Base-by-base conservation (phyloP, 2,888 invertebrate genomes). In the Acleris laterana region DNA sequence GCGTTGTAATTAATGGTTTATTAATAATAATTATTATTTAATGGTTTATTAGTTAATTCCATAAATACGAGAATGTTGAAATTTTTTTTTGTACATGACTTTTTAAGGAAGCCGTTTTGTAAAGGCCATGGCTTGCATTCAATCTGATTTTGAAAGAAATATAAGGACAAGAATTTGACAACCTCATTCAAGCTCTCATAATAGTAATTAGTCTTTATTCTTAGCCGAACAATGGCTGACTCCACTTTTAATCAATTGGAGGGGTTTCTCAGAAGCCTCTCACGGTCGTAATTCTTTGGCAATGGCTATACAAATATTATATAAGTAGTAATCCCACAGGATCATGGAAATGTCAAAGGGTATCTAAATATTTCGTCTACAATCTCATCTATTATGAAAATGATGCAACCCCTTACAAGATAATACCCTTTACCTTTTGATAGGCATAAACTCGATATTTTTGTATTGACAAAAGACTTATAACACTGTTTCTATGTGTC, bases 291-390 rank as follows among this genome's bases (percentile, higher is more conserved):
- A 19, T 16, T 55, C 50, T 50, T 49, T 22, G 19, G 20, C 17
- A 20, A 13, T 22, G 5, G 48, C 16, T 59, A 38, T 19, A 55
- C 19, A 60, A 28, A 28, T 49, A 16, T 55, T 38, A 42, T 49
- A 25, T n/a, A n/a, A n/a, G n/a, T n/a, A 64, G 38, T 64, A 59
- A 64, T 59, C 59, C 32, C 42, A 42, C 20, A 25, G 51, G 48
- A 64, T 53, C 38, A 53, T 22, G 53, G 51, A 38, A 52, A 25
- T 59, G 55, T 16, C 38, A 32, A 53, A 16, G 19, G 46, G 52
- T 22, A 51, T 57, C 22, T n/a, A 25, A 48, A 3, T 22, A 53
- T 59, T 48, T 63, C 51, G 42, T 63, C 28, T 46, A 46, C 20
- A n/a, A 46, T 55, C 55, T 48, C 46, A 17, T 46, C 38, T 51